Evolutionary conservation across 2,888 invertebrate genomes (phyloP).

Genomic region (Mythimna impura): DNA sequence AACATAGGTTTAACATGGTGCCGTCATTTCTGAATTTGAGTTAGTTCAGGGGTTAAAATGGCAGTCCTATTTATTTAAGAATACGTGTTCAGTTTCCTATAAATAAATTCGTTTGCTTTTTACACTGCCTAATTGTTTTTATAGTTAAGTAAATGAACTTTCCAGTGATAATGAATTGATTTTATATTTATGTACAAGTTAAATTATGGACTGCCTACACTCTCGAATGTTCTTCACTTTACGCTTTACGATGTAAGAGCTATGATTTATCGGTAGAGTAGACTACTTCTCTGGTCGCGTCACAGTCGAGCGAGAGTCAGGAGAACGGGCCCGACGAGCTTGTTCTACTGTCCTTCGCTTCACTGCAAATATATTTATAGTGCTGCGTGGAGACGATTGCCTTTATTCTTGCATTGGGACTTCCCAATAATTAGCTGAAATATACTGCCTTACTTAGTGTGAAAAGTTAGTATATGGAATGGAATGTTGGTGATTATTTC

Average conservation of each 20-base stretch:
- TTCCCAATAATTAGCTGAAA: slow-evolving; percentile 57
- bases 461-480: slow-evolving; percentile 62
- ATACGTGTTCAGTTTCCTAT: slow-evolving; percentile 60
- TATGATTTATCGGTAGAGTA: slow-evolving; percentile 81
- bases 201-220: slow-evolving; percentile 83
- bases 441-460: slow-evolving; percentile 65
- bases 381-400: slow-evolving; percentile 71
- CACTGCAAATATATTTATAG: slow-evolving; percentile 82
- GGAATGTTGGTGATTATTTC: slow-evolving; percentile 62
- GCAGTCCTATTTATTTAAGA: slow-evolving; percentile 82
- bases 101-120: slow-evolving; percentile 71
- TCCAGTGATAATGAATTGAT: slow-evolving; percentile 70
- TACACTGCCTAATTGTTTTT: slow-evolving; percentile 75
- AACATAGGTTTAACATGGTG: slow-evolving; percentile 83
- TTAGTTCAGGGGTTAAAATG: slow-evolving; percentile 84
- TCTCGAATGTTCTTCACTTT: slow-evolving; percentile 83
- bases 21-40: slow-evolving; percentile 89
- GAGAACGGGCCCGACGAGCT: slow-evolving; percentile 40
- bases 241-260: slow-evolving; percentile 82
- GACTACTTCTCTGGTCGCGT: slow-evolving; percentile 83
- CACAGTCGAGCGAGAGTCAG: slow-evolving; percentile 82
- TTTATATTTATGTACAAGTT: slow-evolving; percentile 68
- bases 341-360: slow-evolving; percentile 71
- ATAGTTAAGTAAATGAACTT: slow-evolving; percentile 74
- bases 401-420: slow-evolving; percentile 57